These are phyloP conservation scores for Luperina nickerlii DNA, from an alignment of 2,888 invertebrate species.

Conservation along the genomic window DNA sequence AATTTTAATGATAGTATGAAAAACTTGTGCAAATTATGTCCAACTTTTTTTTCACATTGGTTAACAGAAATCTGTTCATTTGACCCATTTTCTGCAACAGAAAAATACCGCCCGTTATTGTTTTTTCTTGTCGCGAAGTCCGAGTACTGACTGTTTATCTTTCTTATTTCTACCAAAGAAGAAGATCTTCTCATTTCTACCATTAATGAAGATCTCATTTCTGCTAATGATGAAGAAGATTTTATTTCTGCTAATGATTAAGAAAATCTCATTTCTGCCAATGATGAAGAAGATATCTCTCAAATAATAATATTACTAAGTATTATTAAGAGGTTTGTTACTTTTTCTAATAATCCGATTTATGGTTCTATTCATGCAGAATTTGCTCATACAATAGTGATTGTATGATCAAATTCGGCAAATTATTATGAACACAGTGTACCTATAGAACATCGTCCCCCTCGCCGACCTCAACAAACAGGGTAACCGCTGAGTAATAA, in stretches of 20 bases:
- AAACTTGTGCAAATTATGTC: constrained; percentile 4
- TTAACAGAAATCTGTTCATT: neutral
- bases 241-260: too few species aligned
- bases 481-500: constrained; percentile 18
- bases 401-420: neutral
- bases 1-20: neutral
- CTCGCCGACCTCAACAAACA: constrained; percentile 29
- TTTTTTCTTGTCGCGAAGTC: neutral
- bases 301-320: neutral
- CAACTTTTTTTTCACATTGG: constrained; percentile 7
- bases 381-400: constrained; percentile 13
- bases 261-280: too few species aligned
- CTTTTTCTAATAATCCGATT: neutral
- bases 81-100: neutral
- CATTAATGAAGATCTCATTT: too few species aligned
- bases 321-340: neutral
- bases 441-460: constrained; percentile 10
- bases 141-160: neutral
- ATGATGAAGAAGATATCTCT: neutral
- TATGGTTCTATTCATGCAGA: neutral
- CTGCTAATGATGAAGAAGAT: too few species aligned
- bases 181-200: too few species aligned
- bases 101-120: neutral
- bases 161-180: too few species aligned
- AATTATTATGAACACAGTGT: neutral